Percentiles rank a stretch among this genome's conserved stretches.
Evolutionary conservation across 2,888 invertebrate species (phyloP).

Genomic region (Harmothoe impar): DNA sequence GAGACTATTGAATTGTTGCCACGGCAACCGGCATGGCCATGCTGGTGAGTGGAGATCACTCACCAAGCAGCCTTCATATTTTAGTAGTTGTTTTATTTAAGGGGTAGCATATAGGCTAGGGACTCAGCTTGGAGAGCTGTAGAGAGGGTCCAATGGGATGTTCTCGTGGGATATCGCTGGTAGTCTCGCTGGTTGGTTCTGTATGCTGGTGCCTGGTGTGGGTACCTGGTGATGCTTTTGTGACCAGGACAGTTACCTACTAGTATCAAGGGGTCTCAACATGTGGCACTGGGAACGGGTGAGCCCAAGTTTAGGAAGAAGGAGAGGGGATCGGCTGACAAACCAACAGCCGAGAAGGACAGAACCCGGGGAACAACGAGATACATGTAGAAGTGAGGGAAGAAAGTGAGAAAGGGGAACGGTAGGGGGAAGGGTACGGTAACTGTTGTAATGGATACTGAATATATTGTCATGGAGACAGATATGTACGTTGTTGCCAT

Average conservation of each 20-base stretch:
- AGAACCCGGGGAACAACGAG: too few relatives aligned
- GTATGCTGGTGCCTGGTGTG: neutral
- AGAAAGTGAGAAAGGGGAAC: too few relatives aligned
- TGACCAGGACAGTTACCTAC: neutral
- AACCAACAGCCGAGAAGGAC: too few relatives aligned
- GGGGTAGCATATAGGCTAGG: neutral
- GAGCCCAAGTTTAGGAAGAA: neutral
- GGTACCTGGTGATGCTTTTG: neutral
- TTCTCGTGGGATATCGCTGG: neutral
- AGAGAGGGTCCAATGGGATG: neutral
- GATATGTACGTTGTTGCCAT: too few relatives aligned
- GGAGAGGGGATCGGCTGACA: neutral
- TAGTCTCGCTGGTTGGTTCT: neutral
- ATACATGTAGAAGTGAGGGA: too few relatives aligned
- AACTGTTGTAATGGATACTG: too few relatives aligned
- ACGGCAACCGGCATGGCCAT: neutral
- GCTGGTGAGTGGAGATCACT: neutral
- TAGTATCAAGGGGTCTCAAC: neutral
- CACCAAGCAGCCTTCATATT: neutral
- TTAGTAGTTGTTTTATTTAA: neutral
- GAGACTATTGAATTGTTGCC: conserved; percentile 24
- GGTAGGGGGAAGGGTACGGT: too few relatives aligned
- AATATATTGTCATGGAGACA: too few relatives aligned
- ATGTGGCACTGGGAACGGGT: neutral
- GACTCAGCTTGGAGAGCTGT: neutral